Conservation (phyloP, 1,140 invertebrate genomes). For the Sesamia nonagrioides region DNA sequence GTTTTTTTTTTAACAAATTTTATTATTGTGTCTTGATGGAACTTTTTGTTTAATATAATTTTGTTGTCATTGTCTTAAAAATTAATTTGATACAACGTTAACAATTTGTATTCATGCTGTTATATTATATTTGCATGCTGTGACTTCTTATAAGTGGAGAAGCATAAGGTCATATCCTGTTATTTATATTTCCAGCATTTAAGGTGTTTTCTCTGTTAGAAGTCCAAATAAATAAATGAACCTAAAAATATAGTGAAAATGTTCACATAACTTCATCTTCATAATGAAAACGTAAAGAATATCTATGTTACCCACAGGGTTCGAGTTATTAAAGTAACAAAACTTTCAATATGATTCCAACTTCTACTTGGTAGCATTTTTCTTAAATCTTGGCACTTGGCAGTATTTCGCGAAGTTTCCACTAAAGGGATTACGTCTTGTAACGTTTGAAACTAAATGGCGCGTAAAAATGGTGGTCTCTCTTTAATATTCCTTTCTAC, state of each 20-base stretch:
- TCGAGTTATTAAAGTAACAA: conserved; percentile 37
- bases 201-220: too few species aligned
- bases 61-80: too few species aligned
- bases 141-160: too few species aligned
- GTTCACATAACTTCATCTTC: not conserved
- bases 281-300: conserved; percentile 30
- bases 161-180: too few species aligned
- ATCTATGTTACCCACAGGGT: conserved; percentile 30
- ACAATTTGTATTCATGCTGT: too few species aligned
- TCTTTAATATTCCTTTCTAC: conserved; percentile 41
- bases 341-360: conserved; percentile 43
- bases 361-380: conserved; percentile 29
- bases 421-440: conserved; percentile 38
- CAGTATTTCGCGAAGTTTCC: conserved; percentile 34
- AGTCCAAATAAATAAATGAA: too few species aligned
- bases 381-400: conserved; percentile 27
- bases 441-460: conserved; percentile 36
- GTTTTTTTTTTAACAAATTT: too few species aligned
- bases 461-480: conserved; percentile 16
- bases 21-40: too few species aligned
- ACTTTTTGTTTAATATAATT: too few species aligned
- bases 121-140: too few species aligned
- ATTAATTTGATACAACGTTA: too few species aligned
- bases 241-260: not conserved
- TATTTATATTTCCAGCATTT: too few species aligned